These are phyloP conservation scores for Ptychochromis oligacanthus DNA, from an alignment of 2,113 vertebrate genomes.

Conservation along the genomic window DNA sequence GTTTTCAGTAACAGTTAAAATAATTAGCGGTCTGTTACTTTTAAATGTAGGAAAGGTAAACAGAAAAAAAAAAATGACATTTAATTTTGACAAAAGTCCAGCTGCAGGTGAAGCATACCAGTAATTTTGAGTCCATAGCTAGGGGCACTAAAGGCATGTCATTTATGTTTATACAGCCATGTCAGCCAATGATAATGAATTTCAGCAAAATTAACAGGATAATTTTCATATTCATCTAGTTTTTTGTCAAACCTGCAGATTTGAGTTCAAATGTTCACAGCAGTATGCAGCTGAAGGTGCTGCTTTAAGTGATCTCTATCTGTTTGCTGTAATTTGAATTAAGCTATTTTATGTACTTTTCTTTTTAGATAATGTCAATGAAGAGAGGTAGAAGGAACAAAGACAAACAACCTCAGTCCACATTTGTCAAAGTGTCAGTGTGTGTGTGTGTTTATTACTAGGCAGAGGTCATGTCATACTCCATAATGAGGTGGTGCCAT, in stretches of 20 bases:
- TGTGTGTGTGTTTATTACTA: not conserved
- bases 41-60: not conserved
- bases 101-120: not conserved
- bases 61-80: not conserved
- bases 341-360: not conserved
- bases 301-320: not conserved
- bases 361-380: not conserved
- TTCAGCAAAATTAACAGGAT: not conserved
- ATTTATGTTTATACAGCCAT: not conserved
- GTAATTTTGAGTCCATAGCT: not conserved
- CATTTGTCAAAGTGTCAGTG: not conserved
- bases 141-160: not conserved
- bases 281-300: not conserved
- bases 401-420: not conserved
- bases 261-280: not conserved
- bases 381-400: not conserved
- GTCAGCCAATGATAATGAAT: not conserved
- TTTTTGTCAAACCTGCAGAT: not conserved
- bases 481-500: not conserved
- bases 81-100: not conserved
- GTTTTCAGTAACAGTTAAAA: not conserved
- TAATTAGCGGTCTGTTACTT: not conserved
- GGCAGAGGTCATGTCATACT: not conserved
- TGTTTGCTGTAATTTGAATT: not conserved
- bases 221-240: not conserved